phyloP scores from a whole-genome alignment of 2,113 vertebrate species.

The Grammomys surdaster region DNA sequence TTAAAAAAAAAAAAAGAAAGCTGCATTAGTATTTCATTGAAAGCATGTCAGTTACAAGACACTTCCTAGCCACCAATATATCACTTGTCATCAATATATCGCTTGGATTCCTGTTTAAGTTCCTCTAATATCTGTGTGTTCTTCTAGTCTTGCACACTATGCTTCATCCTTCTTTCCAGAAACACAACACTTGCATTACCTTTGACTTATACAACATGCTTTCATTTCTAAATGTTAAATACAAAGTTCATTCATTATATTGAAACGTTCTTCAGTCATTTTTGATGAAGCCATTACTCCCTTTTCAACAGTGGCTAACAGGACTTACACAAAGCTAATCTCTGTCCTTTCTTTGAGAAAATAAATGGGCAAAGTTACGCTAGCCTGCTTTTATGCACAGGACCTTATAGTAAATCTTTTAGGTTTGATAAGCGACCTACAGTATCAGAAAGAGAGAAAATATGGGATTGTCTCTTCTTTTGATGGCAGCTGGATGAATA shows the following conservation, averaged over 20 bases:
- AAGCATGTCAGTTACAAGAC: slow-evolving; percentile 7
- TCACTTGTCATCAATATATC: background rate
- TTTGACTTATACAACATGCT: background rate
- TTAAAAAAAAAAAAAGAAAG: too few species aligned
- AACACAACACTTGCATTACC: background rate
- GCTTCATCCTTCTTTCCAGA: background rate
- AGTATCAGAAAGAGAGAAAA: background rate
- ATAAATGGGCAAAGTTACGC: background rate
- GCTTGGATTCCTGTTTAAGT: background rate
- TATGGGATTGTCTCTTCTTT: background rate
- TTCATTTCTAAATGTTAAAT: background rate
- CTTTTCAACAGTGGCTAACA: background rate
- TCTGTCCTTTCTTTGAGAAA: background rate
- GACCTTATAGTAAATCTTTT: background rate
- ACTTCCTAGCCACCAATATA: background rate
- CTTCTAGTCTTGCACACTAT: background rate
- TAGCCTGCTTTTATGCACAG: background rate
- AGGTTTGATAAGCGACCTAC: background rate
- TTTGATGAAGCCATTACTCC: background rate
- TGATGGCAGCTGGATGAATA: background rate
- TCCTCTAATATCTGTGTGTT: background rate
- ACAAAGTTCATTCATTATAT: background rate
- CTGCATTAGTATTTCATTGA: background rate
- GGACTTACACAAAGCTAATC: background rate
- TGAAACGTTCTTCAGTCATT: background rate